These are phyloP conservation scores for Anguilla rostrata DNA, from an alignment of 2,113 vertebrate genomes.

Conservation along the genomic window DNA sequence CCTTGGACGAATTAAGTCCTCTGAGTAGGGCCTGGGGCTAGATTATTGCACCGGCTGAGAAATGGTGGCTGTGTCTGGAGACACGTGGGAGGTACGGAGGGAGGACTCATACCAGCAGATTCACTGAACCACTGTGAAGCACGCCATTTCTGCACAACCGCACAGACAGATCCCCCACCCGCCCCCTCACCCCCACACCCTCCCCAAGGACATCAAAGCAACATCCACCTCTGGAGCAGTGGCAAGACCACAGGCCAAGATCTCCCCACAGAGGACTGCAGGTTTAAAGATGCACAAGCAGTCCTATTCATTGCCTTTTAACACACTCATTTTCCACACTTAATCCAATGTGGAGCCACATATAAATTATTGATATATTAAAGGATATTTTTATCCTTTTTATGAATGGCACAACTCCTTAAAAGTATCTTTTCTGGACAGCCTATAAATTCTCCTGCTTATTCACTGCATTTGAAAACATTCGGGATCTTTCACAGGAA, in stretches of 20 bases:
- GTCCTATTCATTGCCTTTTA: background rate
- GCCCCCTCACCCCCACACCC: too few species aligned
- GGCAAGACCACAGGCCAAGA: background rate
- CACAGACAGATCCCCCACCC: background rate
- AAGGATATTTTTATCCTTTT: background rate
- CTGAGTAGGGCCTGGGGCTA: background rate
- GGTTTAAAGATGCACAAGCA: background rate
- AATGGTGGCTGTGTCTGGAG: background rate
- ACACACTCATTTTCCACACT: background rate
- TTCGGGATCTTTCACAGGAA: background rate
- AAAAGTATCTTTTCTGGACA: background rate
- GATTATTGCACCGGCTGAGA: slow-evolving; percentile 8
- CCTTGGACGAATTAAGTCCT: background rate
- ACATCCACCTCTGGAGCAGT: background rate
- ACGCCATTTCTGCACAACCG: background rate
- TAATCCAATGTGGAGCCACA: background rate
- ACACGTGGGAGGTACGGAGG: background rate
- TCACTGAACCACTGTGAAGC: background rate
- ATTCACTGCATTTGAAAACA: background rate
- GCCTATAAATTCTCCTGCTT: background rate
- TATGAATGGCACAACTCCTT: background rate
- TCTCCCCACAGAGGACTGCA: background rate
- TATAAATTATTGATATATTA: background rate
- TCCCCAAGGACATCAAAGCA: background rate
- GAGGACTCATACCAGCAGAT: background rate